Conservation (phyloP, 2,888 invertebrate genomes). For the Plebejus argus region DNA sequence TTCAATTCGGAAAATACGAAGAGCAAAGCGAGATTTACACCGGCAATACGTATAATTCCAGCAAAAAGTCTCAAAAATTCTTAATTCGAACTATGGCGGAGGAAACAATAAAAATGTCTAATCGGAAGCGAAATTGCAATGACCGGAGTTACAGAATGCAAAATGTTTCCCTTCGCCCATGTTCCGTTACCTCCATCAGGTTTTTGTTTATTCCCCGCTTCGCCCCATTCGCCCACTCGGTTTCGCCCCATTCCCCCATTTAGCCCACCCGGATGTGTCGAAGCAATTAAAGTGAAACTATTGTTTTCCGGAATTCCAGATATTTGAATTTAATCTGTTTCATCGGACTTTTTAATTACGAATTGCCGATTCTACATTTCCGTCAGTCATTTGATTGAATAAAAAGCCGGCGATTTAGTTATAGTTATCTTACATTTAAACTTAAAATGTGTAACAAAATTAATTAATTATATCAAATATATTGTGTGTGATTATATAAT, state of each 20-base stretch:
- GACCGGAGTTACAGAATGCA: conserved; percentile 23
- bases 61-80: conserved; percentile 1
- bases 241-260: background rate
- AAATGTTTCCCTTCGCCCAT: conserved; percentile 1
- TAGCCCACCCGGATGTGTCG: conserved; percentile 8
- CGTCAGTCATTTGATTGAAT: conserved; percentile 1
- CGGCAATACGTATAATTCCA: conserved; percentile 8
- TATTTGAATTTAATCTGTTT: conserved; percentile 19
- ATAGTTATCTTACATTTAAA: too few relatives aligned
- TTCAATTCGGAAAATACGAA: background rate
- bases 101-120: conserved; percentile 16
- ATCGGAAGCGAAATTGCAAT: conserved; percentile 27
- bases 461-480: too few relatives aligned
- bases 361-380: conserved; percentile 7
- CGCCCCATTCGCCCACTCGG: background rate
- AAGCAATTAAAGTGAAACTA: conserved; percentile 22
- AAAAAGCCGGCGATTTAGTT: background rate
- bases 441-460: too few relatives aligned
- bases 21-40: background rate
- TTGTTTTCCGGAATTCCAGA: conserved; percentile 1
- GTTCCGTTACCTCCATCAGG: conserved; percentile 18
- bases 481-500: too few relatives aligned
- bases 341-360: conserved; percentile 12
- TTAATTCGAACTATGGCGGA: conserved; percentile 13
- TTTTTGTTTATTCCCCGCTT: conserved; percentile 24